A percentile compares a stretch with the other conserved stretches of the same genome.
These are phyloP conservation scores for Drosophila kohkoa DNA, from an alignment of 1,140 invertebrate species.

Conservation along the genomic window DNA sequence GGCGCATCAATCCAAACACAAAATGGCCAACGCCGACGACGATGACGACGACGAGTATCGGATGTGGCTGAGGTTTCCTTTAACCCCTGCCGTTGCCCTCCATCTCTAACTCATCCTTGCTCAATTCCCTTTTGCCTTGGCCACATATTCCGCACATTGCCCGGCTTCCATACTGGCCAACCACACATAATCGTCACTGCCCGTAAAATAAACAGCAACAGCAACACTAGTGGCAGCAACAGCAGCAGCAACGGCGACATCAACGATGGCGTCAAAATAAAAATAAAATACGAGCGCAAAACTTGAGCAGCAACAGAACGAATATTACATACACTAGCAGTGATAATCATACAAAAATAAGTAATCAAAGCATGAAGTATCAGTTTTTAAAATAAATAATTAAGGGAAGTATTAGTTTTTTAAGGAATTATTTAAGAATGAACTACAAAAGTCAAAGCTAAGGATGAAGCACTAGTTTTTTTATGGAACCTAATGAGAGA, in stretches of 20 bases:
- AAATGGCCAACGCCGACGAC: conserved; percentile 70
- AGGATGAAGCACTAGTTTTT: too few relatives aligned
- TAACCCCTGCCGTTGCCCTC: conserved; percentile 3
- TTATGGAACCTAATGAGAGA: too few relatives aligned
- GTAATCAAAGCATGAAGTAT: too few relatives aligned
- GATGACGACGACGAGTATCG: conserved; percentile 64
- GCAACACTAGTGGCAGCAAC: conserved; percentile 36
- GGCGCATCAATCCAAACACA: conserved; percentile 82
- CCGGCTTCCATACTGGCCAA: conserved; percentile 13
- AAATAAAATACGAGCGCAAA: conserved; percentile 66
- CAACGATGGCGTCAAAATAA: conserved; percentile 75
- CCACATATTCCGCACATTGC: conserved; percentile 30
- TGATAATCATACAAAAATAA: not conserved
- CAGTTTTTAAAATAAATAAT: too few relatives aligned
- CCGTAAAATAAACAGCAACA: conserved; percentile 79
- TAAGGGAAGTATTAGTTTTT: too few relatives aligned
- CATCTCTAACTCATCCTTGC: not conserved
- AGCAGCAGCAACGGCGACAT: conserved; percentile 5
- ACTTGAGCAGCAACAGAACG: not conserved
- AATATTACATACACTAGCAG: not conserved
- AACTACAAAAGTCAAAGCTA: too few relatives aligned
- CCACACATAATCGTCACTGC: conserved; percentile 74
- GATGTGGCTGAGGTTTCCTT: conserved; percentile 82
- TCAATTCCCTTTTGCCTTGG: conserved; percentile 23
- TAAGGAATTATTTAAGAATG: too few relatives aligned